Base-by-base conservation (phyloP, 2,113 vertebrate genomes). In the Scalopus aquaticus region DNA sequence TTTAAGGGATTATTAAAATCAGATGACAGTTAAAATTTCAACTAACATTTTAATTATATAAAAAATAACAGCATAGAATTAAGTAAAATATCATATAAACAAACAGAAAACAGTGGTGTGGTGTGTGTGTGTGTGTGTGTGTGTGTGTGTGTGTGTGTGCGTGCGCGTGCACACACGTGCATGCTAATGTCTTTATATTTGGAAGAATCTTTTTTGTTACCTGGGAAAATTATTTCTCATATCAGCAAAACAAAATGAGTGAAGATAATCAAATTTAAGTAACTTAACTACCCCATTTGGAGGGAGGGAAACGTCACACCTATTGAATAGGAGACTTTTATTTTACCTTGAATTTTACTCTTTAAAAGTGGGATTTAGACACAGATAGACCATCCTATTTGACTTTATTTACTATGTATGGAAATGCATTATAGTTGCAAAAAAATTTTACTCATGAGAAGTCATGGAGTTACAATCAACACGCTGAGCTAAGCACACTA, bases 21-120 rank as follows among this genome's bases (percentile, higher is more conserved):
- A 70, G 11, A 39, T 39, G 88, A 82, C 26, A 93, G 60, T 56
- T 93, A 32, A 93, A 88, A 88, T 67, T 88, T 95, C 54, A 79
- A 77, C 58, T 35, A 56, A 26, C 46, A 78, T 51, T 89, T 51
- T 92, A 80, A 44, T 42, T 70, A 83, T 83, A 73, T 94, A 73
- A 17, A 74, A 60, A 42, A 56, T 56, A 22, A 56, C 9, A 22
- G 54, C 54, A 56, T 56, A 56, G 54, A 20, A 56, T 56, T 54
- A 56, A 81, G 13, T 76, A 49, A 93, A 92, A 79, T 64, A 60
- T n/a, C 1, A 62, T 56, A 22, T 56, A 22, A 56, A 56, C 19
- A 56, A 56, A 56, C 54, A 19, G 22, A 56, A 56, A 22, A 56
- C 15, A 56, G 88, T 56, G 15, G 4, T 15, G 11, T 42, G 1